Base-by-base conservation (phyloP, 2,797 vertebrate genomes). In the Channa striata region DNA sequence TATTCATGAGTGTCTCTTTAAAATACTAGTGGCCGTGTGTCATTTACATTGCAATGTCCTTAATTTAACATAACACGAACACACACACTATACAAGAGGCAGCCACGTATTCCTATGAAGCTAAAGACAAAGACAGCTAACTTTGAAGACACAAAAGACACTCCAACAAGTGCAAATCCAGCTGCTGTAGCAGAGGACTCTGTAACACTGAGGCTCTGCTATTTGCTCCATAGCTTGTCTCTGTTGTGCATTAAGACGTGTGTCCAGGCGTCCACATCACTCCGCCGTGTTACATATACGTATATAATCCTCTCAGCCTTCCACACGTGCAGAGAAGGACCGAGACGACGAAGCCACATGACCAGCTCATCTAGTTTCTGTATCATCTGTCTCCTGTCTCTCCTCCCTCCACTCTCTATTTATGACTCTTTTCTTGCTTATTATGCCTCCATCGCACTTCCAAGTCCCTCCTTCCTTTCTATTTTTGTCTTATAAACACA, bases 401-500 rank as follows among this genome's bases (percentile, higher is more conserved):
- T 17, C 39, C 37, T 46, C 50, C 54, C 56, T 17, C n/a, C 53
- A 20, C 50, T 52, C 23, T 14, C 47, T 44, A 58, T 63, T 78
- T 40, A 40, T 61, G 46, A 53, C 34, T 51, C 54, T 64, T 72
- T 64, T 42, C 59, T 72, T 58, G 54, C 53, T 53, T 67, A 60
- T 70, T 59, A 76, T 46, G 25, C 58, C 36, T 77, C 43, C 74
- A 59, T 56, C 43, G 65, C 14, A 54, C 69, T 37, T 67, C 74
- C 67, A 59, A 46, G 61, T 66, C 51, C 40, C 37, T 48, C 43
- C 52, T 57, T 71, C 52, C 66, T 71, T 63, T 86, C 81, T 88
- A 82, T 89, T 88, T 87, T 52, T 11, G 85, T 84, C 74, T 59
- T 50, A 60, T 63, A 74, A 78, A 79, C 68, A 66, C 73, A 64